Evolutionary conservation across 2,888 invertebrate genomes (phyloP), one percentile per base, ranked within the genome.

Genomic region (Drosophila lutescens): DNA sequence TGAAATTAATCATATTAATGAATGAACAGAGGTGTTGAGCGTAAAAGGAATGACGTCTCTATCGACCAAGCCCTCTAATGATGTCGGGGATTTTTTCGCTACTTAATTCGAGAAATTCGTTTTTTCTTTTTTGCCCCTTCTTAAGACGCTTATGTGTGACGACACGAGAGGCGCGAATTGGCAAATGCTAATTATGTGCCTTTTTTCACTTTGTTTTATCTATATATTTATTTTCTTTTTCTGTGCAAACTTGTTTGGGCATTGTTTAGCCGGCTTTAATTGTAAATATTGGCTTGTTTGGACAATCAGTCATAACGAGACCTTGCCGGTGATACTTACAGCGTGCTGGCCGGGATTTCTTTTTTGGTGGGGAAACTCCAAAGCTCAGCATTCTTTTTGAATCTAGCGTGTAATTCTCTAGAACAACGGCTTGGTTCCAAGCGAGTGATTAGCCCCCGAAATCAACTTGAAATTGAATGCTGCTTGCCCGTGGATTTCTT

Each of bases 211-310:
- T 59, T 70, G 51, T 60, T 68, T 30, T 47, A 34, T 47, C 17
- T 63, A 20, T 51, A 34, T 47, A 65, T 56, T 41, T 66, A 55
- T 34, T 66, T 66, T 65, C 32, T 55, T 55, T 59, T 66, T 55
- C 32, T 51, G 51, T 51, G 30, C 53, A 63, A 55, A 47, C 66
- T 47, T 36, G 56, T 41, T 55, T 41, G 55, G 8, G 17, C 56
- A 56, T 63, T 63, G 63, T 56, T 72, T 53, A 43, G 56, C 57
- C 65, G 73, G 65, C 65, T 41, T 72, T 72, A 72, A 71, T 71
- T 71, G 73, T 51, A 72, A 71, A 66, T 72, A 72, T 74, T 73
- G 59, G 54, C 36, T 66, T 73, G 43, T 50, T 73, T 73, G 53
- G 53, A 58, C 61, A 79, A 74, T 70, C 73, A 41, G 73, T 73